Conservation (phyloP, 2,797 vertebrate species). For the Corythornis leucogaster region DNA sequence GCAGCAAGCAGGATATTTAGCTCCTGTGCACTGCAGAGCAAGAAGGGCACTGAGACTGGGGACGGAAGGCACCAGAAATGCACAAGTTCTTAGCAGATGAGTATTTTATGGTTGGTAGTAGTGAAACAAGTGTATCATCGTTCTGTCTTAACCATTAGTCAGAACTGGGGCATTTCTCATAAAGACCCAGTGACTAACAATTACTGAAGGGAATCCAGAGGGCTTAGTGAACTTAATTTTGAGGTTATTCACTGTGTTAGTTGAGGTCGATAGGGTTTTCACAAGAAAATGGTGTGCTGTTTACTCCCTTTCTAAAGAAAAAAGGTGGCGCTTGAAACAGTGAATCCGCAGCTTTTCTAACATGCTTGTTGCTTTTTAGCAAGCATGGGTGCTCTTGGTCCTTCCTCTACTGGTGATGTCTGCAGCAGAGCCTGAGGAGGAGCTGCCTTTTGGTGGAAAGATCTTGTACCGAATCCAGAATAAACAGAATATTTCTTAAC, state of each 20-base stretch:
- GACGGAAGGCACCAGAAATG: background rate
- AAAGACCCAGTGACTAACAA: background rate
- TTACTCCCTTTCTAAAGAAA: background rate
- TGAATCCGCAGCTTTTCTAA: background rate
- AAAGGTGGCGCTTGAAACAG: background rate
- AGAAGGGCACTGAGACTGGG: background rate
- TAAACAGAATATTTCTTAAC: slow-evolving; percentile 10
- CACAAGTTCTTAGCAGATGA: background rate
- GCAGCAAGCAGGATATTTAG: background rate
- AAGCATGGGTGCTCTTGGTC: background rate
- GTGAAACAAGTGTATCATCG: background rate
- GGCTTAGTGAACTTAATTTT: background rate
- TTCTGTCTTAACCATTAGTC: background rate
- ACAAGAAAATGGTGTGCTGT: background rate
- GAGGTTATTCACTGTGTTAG: background rate
- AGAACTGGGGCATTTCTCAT: background rate
- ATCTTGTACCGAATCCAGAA: background rate
- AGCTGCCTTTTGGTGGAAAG: background rate
- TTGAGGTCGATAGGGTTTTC: background rate
- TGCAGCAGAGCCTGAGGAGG: background rate
- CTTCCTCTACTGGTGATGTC: background rate
- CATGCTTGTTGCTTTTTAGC: background rate
- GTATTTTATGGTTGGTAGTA: background rate
- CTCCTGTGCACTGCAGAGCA: rapidly evolving
- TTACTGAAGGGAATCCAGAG: background rate